These are phyloP conservation scores for Drosophila tani DNA, from an alignment of 1,140 invertebrate species.

Conservation along the genomic window DNA sequence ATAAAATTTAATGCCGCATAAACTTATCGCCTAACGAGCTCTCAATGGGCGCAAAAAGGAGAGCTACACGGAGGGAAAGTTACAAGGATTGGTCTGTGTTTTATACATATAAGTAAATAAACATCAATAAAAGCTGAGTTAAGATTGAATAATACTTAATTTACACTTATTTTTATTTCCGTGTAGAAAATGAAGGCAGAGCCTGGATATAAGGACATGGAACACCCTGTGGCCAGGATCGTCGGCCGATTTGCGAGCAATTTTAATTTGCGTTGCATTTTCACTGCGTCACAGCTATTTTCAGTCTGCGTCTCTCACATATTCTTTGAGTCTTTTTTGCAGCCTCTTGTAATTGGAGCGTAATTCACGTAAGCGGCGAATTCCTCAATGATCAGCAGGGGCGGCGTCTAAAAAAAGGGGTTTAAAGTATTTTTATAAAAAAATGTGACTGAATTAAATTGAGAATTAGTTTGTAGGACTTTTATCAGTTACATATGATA, in stretches of 20 bases:
- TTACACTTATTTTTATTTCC: background rate
- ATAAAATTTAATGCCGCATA: slow-evolving; percentile 84
- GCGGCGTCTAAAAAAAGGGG: background rate
- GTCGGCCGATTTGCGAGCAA: slow-evolving; percentile 63
- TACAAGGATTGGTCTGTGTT: too few species aligned
- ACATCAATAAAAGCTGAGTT: background rate
- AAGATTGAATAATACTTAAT: background rate
- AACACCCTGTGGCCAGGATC: slow-evolving; percentile 26
- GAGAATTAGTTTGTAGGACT: too few species aligned
- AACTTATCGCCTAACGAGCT: slow-evolving; percentile 80
- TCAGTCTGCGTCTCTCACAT: slow-evolving; percentile 45
- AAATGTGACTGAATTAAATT: too few species aligned
- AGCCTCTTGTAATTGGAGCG: slow-evolving; percentile 73
- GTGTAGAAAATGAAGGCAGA: background rate
- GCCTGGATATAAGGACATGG: background rate
- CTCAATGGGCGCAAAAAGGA: slow-evolving; percentile 54
- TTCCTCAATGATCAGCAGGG: slow-evolving; percentile 53
- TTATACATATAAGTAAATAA: too few species aligned
- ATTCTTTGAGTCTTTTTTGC: slow-evolving; percentile 16
- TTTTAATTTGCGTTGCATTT: slow-evolving; percentile 81
- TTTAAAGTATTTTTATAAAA: too few species aligned
- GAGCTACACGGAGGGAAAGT: slow-evolving; percentile 1
- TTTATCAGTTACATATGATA: too few species aligned
- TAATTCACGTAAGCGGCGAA: slow-evolving; percentile 74
- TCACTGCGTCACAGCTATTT: slow-evolving; percentile 76